A percentile compares a stretch with the other conserved stretches of the same genome.
These are phyloP conservation scores for Camponotus fellah DNA, from an alignment of 2,888 invertebrate species.

Conservation along the genomic window DNA sequence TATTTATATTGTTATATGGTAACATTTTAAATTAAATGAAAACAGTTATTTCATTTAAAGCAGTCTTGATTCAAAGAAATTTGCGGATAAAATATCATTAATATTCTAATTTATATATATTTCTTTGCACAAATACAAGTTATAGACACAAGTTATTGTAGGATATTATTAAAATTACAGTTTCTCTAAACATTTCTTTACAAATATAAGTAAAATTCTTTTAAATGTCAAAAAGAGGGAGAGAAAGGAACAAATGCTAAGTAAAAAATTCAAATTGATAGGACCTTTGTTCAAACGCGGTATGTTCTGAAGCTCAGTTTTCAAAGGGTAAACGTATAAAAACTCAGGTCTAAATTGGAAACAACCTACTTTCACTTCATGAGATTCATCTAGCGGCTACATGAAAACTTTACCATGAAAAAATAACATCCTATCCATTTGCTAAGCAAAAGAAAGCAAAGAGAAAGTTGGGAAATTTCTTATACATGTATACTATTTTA, in stretches of 20 bases:
- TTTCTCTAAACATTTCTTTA: background rate
- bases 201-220: background rate
- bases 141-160: background rate
- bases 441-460: conserved; percentile 51
- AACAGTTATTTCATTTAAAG: background rate
- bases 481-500: background rate
- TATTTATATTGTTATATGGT: background rate
- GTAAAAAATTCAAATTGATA: background rate
- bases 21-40: background rate
- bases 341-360: conserved; percentile 70
- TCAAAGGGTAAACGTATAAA: conserved; percentile 60
- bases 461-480: conserved; percentile 63
- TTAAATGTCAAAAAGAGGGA: background rate
- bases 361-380: conserved; percentile 78
- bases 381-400: conserved; percentile 49
- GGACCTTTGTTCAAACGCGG: background rate
- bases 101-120: background rate
- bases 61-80: background rate
- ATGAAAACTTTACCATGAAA: conserved; percentile 25
- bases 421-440: conserved; percentile 54
- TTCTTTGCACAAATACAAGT: background rate
- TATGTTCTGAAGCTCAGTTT: conserved; percentile 11
- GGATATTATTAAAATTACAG: background rate
- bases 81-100: background rate
- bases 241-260: background rate